Evolutionary conservation across 2,797 vertebrate species (phyloP).

Genomic region (Alectoris magna): DNA sequence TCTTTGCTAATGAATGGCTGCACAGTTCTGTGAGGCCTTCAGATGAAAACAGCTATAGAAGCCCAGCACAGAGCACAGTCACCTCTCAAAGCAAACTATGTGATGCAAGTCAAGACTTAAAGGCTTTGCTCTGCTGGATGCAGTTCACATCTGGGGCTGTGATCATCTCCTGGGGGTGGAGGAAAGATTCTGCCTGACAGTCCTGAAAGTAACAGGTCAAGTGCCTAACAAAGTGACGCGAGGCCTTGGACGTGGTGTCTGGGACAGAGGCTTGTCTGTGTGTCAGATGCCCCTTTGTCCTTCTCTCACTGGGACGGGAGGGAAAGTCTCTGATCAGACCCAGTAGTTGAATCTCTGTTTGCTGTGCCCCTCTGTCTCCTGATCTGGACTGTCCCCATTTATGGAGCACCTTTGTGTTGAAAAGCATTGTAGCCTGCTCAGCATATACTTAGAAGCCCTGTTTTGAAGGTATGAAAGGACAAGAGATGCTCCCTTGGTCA

Average conservation of each 20-base stretch:
- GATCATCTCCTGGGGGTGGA: background rate
- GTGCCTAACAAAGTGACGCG: background rate
- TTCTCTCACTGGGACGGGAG: background rate
- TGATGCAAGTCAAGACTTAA: background rate
- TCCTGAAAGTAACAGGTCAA: background rate
- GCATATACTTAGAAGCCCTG: background rate
- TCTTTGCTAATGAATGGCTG: slow-evolving; percentile 34
- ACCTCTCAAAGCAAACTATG: background rate
- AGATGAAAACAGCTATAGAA: background rate
- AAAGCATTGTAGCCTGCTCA: too few relatives aligned
- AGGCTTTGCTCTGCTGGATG: background rate
- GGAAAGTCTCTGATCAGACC: background rate
- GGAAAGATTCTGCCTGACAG: background rate
- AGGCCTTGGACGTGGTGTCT: background rate
- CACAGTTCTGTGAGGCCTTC: background rate
- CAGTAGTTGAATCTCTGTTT: background rate
- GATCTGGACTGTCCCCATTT: background rate
- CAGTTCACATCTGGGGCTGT: background rate
- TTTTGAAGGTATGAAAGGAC: background rate
- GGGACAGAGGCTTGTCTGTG: rapidly evolving
- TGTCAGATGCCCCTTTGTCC: background rate
- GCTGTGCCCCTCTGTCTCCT: background rate
- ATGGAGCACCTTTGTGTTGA: background rate
- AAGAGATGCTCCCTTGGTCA: too few relatives aligned
- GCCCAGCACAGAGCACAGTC: background rate